Base-by-base conservation (phyloP, 2,797 vertebrate species). In the Alfaro cultratus region DNA sequence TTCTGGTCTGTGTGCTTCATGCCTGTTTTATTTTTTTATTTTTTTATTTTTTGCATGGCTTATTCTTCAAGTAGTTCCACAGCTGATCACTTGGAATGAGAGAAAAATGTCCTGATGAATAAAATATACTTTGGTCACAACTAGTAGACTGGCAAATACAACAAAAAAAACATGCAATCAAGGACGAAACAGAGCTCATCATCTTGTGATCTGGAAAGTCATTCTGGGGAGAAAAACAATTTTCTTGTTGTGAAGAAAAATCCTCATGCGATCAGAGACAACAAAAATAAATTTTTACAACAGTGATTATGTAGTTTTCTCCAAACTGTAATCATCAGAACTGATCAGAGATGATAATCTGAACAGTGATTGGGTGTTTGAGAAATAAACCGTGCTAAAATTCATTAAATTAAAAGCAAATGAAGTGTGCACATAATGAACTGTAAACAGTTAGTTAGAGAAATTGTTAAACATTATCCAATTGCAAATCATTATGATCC, bases 221-320 rank as follows among this genome's bases (percentile, higher is more conserved):
- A 43, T 68, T 77, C 76, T 73, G 75, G 39, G 34, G 79, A 78
- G 41, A 81, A 72, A 21, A 68, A 41, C 62, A 68, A 71, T 67
- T 62, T 82, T 72, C 64, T 49, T 21, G 70, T 72, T 39, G 49
- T 57, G 13, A 39, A 57, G 72, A 51, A 23, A 49, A 49, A 49
- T 49, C 47, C 26, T 60, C 55, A 78, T 62, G 80, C 67, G 70
- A 86, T 80, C 80, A 88, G 51, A 78, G 72, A 72, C 41, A 68
- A 29, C 39, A 76, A 81, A 73, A 49, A 47, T 7, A 75, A 26
- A 72, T 68, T 71, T 49, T 41, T 34, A 39, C 36, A n/a, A 60
- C 39, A 41, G 55, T 73, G 55, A 75, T 49, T 78, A 80, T 49
- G 12, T 41, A 75, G 49, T 60, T 76, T 57, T 67, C 64, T 68